A percentile compares a stretch with the other conserved stretches of the same genome.
These are phyloP conservation scores for Larimichthys polyactis DNA, from an alignment of 2,113 vertebrate genomes.

Conservation along the genomic window DNA sequence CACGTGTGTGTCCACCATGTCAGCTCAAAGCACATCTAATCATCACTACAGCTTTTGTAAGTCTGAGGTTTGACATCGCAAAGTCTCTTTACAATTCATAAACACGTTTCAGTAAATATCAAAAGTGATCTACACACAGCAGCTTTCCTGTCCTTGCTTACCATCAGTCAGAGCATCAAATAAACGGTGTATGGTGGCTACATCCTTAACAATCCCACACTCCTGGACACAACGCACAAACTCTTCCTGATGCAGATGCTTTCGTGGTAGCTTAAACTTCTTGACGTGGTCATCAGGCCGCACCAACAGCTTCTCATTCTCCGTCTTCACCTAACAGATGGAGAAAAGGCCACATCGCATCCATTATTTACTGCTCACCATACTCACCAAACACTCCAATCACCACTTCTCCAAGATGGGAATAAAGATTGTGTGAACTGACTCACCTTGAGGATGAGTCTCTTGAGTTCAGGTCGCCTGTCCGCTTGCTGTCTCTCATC, in stretches of 20 bases:
- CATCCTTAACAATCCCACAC: constrained; percentile 91
- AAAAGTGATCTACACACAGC: neutral
- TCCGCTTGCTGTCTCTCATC: constrained; percentile 87
- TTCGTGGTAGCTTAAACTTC: constrained; percentile 89
- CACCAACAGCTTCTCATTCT: constrained; percentile 81
- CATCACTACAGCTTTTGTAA: neutral
- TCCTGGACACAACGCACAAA: constrained; percentile 93
- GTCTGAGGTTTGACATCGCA: neutral
- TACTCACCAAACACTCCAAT: neutral
- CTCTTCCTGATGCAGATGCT: constrained; percentile 86
- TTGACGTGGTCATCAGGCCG: constrained; percentile 87
- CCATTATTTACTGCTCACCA: neutral
- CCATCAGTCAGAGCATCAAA: constrained; percentile 91
- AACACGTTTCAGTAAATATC: too few relatives aligned
- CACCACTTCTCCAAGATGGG: neutral
- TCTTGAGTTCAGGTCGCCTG: constrained; percentile 86
- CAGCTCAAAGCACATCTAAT: constrained; percentile 5
- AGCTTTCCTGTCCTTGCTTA: constrained; percentile 63
- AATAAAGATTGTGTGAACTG: neutral
- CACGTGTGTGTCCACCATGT: constrained; percentile 3
- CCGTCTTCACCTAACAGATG: constrained; percentile 84
- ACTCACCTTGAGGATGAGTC: constrained; percentile 86
- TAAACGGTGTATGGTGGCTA: constrained; percentile 86
- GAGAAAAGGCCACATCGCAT: neutral
- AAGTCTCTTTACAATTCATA: neutral